Base-by-base conservation (phyloP, 2,797 vertebrate species). In the Hozukius guyotensis region DNA sequence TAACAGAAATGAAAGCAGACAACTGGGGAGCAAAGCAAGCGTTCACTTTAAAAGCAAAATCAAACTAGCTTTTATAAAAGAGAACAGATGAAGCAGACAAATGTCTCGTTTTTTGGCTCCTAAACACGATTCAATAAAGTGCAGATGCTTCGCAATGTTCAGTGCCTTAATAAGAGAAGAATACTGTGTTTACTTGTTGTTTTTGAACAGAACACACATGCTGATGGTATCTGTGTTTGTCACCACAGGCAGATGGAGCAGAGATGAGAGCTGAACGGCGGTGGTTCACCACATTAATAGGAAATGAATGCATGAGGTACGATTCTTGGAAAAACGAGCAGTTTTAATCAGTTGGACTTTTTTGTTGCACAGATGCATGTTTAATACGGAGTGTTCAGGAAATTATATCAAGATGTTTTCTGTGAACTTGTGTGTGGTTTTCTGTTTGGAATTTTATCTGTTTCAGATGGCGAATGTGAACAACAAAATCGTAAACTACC, bases 161-260 rank as follows among this genome's bases (percentile, higher is more conserved):
- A 10, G 56, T 42, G 49, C 32, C 55, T 34, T n/a, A 31, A 59
- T 60, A 66, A 29, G 52, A 32, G 27, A 57, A 18, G 2, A 29
- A 75, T 27, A 69, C 5, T 6, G 55, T 79, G 78, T 87, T 72
- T 56, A 55, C 65, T 69, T 73, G 25, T 74, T 80, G 56, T 34
- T 27, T 22, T 46, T 69, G 5, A 59, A 42, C 46, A 75, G 62
- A 75, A 78, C 77, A 70, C 55, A 25, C 68, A 31, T n/a, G 29
- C 34, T 72, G 81, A 87, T 87, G 36, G 5, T 82, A 82, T 88
- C 83, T 65, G 57, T 55, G 61, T 31, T 76, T 69, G 25, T 81
- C 80, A 9, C 75, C 77, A 68, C 78, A 88, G 74, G 68, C 77
- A 81, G 77, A 42, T 60, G 62, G 38, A 77, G 46, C 24, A 27